Conservation (phyloP, 2,113 vertebrate genomes). For the Sylvilagus bachmani region DNA sequence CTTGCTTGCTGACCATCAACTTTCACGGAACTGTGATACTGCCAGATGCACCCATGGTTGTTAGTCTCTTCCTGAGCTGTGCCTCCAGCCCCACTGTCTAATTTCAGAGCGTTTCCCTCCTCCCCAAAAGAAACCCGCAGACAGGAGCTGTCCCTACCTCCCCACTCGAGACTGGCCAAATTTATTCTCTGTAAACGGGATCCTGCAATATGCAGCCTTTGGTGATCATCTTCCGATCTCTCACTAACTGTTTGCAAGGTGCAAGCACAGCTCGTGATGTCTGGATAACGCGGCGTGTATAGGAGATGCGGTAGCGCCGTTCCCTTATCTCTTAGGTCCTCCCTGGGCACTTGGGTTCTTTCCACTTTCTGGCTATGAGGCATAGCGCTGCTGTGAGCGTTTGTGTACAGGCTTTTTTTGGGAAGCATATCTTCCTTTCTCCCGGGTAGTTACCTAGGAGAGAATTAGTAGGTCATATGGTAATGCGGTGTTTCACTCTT, state of each 20-base stretch:
- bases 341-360: neutral
- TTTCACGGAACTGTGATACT: neutral
- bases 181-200: too few species aligned
- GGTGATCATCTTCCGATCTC: neutral
- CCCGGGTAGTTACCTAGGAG: neutral
- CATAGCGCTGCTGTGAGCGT: neutral
- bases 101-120: neutral
- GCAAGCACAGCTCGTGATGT: neutral
- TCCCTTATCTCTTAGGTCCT: too few species aligned
- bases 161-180: neutral
- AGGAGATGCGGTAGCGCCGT: neutral
- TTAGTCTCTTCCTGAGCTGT: neutral
- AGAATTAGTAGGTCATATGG: neutral
- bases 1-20: neutral
- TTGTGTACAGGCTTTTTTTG: neutral
- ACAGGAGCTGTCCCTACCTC: too few species aligned
- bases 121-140: neutral
- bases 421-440: neutral
- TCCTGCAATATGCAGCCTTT: neutral
- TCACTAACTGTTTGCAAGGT: neutral
- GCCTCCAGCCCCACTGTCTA: rapidly evolving
- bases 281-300: neutral
- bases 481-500: neutral
- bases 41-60: neutral
- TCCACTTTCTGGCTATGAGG: neutral